Evolutionary conservation across 2,797 vertebrate species (phyloP).

Genomic region (Phylloscopus collybita): DNA sequence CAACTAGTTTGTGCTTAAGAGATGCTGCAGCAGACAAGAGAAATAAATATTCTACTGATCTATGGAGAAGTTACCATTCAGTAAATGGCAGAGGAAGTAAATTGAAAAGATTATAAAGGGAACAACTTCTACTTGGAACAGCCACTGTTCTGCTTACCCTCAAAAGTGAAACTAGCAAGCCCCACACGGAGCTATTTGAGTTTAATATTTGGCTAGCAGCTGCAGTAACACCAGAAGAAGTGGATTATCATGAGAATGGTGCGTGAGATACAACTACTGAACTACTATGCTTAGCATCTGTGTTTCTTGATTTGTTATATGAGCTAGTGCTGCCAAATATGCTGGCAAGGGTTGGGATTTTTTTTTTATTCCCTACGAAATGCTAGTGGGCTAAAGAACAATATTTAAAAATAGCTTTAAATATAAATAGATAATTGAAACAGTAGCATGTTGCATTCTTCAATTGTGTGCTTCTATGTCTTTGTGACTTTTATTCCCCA

Average conservation of each 20-base stretch:
- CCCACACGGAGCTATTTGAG: neutral
- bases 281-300: neutral
- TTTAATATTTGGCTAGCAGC: neutral
- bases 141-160: neutral
- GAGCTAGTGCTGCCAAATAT: neutral
- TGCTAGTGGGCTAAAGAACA: neutral
- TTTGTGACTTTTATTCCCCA: neutral
- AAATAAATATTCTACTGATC: neutral
- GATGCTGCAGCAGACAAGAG: neutral
- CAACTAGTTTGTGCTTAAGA: neutral
- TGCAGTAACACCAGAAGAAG: neutral
- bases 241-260: neutral
- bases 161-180: neutral
- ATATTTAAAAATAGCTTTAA: neutral
- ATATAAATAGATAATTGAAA: neutral
- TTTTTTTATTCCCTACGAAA: neutral
- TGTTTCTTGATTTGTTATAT: neutral
- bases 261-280: neutral
- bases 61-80: neutral
- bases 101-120: neutral
- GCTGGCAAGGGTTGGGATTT: neutral
- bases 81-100: neutral
- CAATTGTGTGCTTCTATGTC: neutral
- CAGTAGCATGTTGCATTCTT: neutral
- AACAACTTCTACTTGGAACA: neutral